These are phyloP conservation scores for Pantelozetes paolii DNA, from an alignment of 2,888 invertebrate species.

Conservation along the genomic window DNA sequence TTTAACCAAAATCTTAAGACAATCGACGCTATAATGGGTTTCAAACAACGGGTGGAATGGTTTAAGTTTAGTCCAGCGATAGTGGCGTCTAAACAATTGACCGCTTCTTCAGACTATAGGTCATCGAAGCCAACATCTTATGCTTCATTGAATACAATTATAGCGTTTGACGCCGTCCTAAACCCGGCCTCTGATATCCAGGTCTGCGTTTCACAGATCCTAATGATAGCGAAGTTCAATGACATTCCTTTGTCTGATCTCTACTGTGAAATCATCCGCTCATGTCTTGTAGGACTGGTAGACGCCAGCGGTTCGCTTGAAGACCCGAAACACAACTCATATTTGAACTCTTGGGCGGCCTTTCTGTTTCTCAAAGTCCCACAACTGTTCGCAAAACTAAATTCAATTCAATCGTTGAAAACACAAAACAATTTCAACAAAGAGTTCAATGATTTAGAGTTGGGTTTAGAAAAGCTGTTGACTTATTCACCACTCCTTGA, in stretches of 20 bases:
- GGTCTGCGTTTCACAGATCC: slow-evolving; percentile 72
- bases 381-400: slow-evolving; percentile 46
- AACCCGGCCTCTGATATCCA: slow-evolving; percentile 79
- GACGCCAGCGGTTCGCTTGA: slow-evolving; percentile 76
- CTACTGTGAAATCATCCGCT: slow-evolving; percentile 81
- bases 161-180: slow-evolving; percentile 76
- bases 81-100: slow-evolving; percentile 24
- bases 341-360: slow-evolving; percentile 67
- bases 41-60: slow-evolving; percentile 33
- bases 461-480: slow-evolving; percentile 77
- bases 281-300: slow-evolving; percentile 81
- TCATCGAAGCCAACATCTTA: slow-evolving; percentile 9
- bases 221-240: slow-evolving; percentile 72
- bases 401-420: slow-evolving; percentile 51
- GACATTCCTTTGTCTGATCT: slow-evolving; percentile 71
- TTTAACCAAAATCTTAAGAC: not conserved
- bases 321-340: slow-evolving; percentile 55
- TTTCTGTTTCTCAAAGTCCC: slow-evolving; percentile 82
- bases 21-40: slow-evolving; percentile 17
- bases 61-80: slow-evolving; percentile 7
- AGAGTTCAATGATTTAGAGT: slow-evolving; percentile 70
- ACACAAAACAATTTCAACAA: slow-evolving; percentile 51
- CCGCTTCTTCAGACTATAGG: slow-evolving; percentile 9
- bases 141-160: slow-evolving; percentile 47
- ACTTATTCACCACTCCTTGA: slow-evolving; percentile 79